Evolutionary conservation across 2,113 vertebrate genomes (phyloP), one percentile per base, ranked within the genome.

Genomic region (Trinectes maculatus): DNA sequence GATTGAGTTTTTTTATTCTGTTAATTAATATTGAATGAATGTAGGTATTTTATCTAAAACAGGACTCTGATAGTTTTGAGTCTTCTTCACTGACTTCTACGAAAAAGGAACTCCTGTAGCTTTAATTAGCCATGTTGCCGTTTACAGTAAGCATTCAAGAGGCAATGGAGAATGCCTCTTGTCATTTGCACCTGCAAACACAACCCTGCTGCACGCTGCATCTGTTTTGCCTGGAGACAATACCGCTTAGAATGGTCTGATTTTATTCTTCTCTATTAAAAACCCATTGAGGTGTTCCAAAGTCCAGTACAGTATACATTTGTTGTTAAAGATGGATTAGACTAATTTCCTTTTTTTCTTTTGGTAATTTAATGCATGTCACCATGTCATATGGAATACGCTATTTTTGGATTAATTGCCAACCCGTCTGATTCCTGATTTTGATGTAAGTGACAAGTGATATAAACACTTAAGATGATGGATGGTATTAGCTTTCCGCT

Each of bases 181-280:
- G 91, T 90, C 91, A 89, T 51, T 42, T 83, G 77, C 89, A 91
- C 85, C 90, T 90, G 88, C 49, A 70, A 37, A 58, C 33, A 40
- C 18, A 43, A 55, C 22, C 56, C 53, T 5, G 0, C 33, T 55
- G 36, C 18, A 16, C 6, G 0, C 33, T 55, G 36, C 18, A 16
- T 70, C 21, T 24, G 49, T 19, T 33, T 53, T 16, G 19, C 61
- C 25, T 64, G 40, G 53, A 74, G 54, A 61, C 58, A 4, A 51
- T 39, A 47, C 21, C 8, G 6, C 40, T 43, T 19, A 44, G 4
- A 46, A 55, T 40, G 58, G 18, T 48, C 26, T 13, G 31, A 25
- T 46, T 39, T 66, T 24, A n/a, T 3, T 46, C 10, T 8, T 19
- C 18, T 15, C 16, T 12, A 11, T 18, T 34, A 13, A 55, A 46